Evolutionary conservation across 2,888 invertebrate species (phyloP).

Genomic region (Dicranocentrus wangi): DNA sequence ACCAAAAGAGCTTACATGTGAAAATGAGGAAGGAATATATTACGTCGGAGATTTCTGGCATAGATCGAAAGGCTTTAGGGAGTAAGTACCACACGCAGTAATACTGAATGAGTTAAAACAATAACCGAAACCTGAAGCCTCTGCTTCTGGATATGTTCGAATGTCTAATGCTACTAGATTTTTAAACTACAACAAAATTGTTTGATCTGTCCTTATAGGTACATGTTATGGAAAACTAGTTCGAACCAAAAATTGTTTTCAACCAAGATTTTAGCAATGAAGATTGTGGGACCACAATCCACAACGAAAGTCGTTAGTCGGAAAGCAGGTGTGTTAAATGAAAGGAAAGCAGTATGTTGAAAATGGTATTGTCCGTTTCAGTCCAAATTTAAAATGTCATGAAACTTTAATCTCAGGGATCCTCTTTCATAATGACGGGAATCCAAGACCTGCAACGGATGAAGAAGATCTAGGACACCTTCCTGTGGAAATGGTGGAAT

Average conservation of each 20-base stretch:
- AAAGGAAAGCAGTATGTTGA: too few relatives aligned
- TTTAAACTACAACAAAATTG: too few relatives aligned
- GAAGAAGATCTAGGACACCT: neutral
- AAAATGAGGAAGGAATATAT: conserved; percentile 23
- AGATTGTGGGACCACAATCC: conserved; percentile 21
- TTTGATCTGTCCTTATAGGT: too few relatives aligned
- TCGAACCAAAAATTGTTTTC: conserved; percentile 32
- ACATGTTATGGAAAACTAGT: conserved; percentile 43
- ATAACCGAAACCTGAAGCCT: too few relatives aligned
- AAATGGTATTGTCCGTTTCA: too few relatives aligned
- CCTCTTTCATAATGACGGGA: too few relatives aligned
- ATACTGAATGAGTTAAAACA: neutral
- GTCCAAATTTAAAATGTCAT: too few relatives aligned
- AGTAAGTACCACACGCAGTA: conserved; percentile 31
- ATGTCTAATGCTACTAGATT: too few relatives aligned
- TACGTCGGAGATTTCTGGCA: conserved; percentile 53
- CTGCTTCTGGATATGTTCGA: too few relatives aligned
- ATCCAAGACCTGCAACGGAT: too few relatives aligned
- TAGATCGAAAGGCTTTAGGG: conserved; percentile 45
- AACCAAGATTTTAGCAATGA: conserved; percentile 50
- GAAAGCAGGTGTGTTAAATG: conserved; percentile 38
- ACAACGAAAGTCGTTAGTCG: neutral
- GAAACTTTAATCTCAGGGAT: too few relatives aligned
- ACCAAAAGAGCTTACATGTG: conserved; percentile 41
- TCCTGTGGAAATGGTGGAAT: conserved; percentile 35